Evolutionary conservation across 2,888 invertebrate species (phyloP).

Genomic region (Heliconius ethilla): DNA sequence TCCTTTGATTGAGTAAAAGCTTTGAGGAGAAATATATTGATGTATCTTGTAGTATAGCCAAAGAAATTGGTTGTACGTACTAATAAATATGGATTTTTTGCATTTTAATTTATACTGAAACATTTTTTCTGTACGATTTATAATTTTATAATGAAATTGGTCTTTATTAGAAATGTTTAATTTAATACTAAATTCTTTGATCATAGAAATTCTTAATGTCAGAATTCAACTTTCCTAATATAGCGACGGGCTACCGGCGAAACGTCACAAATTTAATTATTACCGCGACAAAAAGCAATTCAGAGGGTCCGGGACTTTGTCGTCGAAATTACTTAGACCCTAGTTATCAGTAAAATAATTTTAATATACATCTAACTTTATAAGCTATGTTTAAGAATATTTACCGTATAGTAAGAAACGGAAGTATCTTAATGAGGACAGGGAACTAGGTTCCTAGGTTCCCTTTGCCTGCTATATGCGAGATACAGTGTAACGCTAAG

Average conservation of each 20-base stretch:
- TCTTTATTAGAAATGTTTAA: not conserved
- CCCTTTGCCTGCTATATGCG: too few species aligned
- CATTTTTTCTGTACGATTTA: not conserved
- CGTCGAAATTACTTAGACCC: conserved; percentile 48
- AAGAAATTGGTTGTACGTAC: too few species aligned
- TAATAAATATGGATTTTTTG: too few species aligned
- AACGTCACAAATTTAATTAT: conserved; percentile 60
- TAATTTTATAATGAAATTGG: too few species aligned
- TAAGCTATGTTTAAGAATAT: conserved; percentile 11
- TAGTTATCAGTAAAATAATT: conserved; percentile 36
- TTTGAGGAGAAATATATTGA: too few species aligned
- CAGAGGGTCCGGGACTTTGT: conserved; percentile 44
- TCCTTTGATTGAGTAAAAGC: too few species aligned
- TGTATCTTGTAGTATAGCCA: too few species aligned
- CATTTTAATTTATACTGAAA: too few species aligned
- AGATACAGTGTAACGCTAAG: too few species aligned
- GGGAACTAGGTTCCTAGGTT: too few species aligned
- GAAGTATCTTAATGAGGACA: too few species aligned
- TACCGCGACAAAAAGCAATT: conserved; percentile 45
- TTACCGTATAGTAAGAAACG: not conserved
- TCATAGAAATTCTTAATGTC: conserved; percentile 48
- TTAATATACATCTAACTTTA: conserved; percentile 35
- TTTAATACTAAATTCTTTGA: conserved; percentile 46
- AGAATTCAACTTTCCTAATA: conserved; percentile 60
- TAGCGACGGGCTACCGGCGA: conserved; percentile 49